These are phyloP conservation scores for Hermaeophaga mercurialis DNA, from an alignment of 2,888 invertebrate species.

Conservation along the genomic window DNA sequence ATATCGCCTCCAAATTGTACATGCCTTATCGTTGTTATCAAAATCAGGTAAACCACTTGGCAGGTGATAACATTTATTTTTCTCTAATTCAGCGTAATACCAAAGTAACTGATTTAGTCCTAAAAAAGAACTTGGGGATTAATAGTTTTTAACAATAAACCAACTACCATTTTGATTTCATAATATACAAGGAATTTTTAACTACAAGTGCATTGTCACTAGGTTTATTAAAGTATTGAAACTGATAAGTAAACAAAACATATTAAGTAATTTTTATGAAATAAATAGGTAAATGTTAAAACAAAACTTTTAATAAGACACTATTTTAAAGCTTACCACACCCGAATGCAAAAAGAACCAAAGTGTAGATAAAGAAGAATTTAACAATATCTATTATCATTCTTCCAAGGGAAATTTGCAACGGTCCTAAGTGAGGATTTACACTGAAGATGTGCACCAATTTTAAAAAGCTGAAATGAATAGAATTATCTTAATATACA, in stretches of 20 bases:
- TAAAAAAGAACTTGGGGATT: too few species aligned
- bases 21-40: conserved; percentile 81
- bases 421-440: conserved; percentile 93
- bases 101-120: conserved; percentile 88
- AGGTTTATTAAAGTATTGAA: too few species aligned
- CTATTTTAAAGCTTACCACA: conserved; percentile 71
- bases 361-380: conserved; percentile 92
- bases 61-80: conserved; percentile 80
- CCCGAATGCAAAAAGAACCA: conserved; percentile 93
- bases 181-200: too few species aligned
- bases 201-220: too few species aligned
- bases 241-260: too few species aligned
- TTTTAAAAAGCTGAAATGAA: conserved; percentile 66
- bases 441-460: conserved; percentile 96
- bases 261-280: too few species aligned
- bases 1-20: conserved; percentile 86
- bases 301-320: too few species aligned
- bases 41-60: conserved; percentile 80
- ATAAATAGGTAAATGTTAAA: too few species aligned
- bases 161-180: too few species aligned
- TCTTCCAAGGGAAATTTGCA: conserved; percentile 90
- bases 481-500: too few species aligned
- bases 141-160: too few species aligned
- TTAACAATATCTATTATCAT: conserved; percentile 95
- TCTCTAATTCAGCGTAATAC: conserved; percentile 92